phyloP scores from a whole-genome alignment of 2,888 invertebrate species.

The Melinaea menophilus region DNA sequence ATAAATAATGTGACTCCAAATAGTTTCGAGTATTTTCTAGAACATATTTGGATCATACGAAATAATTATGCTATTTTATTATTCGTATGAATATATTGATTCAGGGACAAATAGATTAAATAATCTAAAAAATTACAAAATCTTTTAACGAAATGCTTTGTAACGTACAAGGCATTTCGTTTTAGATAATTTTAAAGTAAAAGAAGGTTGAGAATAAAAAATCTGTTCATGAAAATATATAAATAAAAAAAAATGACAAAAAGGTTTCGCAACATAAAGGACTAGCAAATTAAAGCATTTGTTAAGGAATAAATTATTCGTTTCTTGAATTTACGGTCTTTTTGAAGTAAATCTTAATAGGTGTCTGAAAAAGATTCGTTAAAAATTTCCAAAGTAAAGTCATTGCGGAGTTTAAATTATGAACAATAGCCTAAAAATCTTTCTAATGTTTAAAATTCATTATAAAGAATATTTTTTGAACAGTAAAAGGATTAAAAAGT shows the following conservation, averaged over 20 bases:
- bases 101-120: no score
- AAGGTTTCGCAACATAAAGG: constrained; percentile 5
- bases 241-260: neutral
- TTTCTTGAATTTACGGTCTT: constrained; percentile 16
- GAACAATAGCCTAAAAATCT: constrained; percentile 9
- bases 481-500: neutral
- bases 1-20: no score
- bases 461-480: neutral
- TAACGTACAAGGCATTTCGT: no score
- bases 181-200: no score
- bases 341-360: constrained; percentile 19
- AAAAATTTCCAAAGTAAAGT: constrained; percentile 13
- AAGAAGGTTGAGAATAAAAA: no score
- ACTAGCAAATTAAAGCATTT: neutral
- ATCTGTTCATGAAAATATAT: no score
- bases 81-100: no score
- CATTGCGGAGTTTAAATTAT: constrained; percentile 14
- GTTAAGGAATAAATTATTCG: constrained; percentile 9
- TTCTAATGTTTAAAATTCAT: neutral
- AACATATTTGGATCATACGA: no score
- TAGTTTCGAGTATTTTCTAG: no score
- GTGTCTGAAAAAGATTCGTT: constrained; percentile 19
- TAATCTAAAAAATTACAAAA: no score
- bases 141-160: no score
- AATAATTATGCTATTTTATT: no score